Base-by-base conservation (phyloP, 2,797 vertebrate genomes). In the Glyptemys insculpta region DNA sequence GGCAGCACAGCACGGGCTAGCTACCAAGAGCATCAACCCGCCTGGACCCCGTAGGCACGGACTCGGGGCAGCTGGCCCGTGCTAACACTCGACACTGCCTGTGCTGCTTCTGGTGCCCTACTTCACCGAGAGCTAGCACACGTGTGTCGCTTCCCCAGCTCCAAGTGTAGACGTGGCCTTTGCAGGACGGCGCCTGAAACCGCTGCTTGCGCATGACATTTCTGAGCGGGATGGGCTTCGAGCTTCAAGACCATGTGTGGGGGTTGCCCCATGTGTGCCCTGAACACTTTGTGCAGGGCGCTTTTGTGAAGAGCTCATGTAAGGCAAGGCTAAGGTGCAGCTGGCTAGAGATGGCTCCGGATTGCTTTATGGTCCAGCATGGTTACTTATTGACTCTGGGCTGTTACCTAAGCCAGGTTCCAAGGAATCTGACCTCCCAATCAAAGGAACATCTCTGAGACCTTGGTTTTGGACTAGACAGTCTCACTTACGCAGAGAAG, bases 301-400 rank as follows among this genome's bases (percentile, higher is more conserved):
- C 18, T 21, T 62, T 37, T 10, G 7, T 21, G n/a, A 21, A 41
- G 19, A 5, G 10, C 2, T 41, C n/a, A 10, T 41, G 10, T 21
- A 6, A 12, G 37, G 21, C n/a, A 27, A n/a, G 18, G 29, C n/a
- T 53, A 86, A 50, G 37, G 37, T 44, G 23, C 50, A 57, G 34
- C 7, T 53, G 6, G 18, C 31, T 12, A 83, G 85, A 5, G 37
- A n/a, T 11, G 9, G 68, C 19, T 12, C 21, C 9, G 21, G 92
- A 80, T 85, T 50, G 54, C 53, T 62, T 79, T 62, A 15, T 2
- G 2, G 12, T 59, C 0, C 3, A 84, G 34, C 87, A 86, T 7
- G 86, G 81, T 96, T 97, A 97, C 87, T 97, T 52, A 97, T 97
- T 97, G 62, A 96, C 88, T 8, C 65, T 0, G 1, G 87, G 16